Evolutionary conservation across 2,113 vertebrate genomes (phyloP).

Genomic region (Tyto alba): DNA sequence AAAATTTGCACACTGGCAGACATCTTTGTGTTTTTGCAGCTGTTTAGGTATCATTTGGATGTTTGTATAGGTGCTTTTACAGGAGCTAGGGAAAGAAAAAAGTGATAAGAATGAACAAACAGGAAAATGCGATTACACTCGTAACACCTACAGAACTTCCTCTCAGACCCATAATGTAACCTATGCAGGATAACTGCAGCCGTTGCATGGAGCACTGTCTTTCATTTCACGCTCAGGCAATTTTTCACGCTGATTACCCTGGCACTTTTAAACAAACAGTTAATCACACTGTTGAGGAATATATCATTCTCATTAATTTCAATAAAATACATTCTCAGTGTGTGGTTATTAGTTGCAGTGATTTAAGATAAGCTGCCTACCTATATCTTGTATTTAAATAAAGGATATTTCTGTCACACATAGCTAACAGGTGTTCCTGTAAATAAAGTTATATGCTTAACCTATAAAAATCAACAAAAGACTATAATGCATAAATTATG

Average conservation of each 20-base stretch:
- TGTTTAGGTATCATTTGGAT: background rate
- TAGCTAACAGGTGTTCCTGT: background rate
- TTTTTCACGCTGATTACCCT: background rate
- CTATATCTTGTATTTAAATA: background rate
- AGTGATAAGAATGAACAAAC: background rate
- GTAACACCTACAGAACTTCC: background rate
- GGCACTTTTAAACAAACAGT: background rate
- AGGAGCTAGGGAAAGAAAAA: background rate
- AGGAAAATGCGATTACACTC: background rate
- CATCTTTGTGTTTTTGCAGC: background rate
- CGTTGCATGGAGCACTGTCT: accelerated
- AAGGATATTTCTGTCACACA: background rate
- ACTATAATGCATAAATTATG: background rate
- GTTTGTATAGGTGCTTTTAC: background rate
- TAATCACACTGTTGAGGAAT: background rate
- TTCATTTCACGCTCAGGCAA: background rate
- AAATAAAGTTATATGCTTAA: background rate
- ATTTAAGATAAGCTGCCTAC: background rate
- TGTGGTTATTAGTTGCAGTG: background rate
- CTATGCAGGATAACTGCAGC: background rate
- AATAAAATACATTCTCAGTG: background rate
- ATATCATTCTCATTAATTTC: background rate
- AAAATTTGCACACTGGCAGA: background rate
- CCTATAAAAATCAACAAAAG: background rate
- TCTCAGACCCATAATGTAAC: background rate